These are phyloP conservation scores for Daphoenositta chrysoptera DNA, from an alignment of 2,113 vertebrate genomes.

Conservation along the genomic window DNA sequence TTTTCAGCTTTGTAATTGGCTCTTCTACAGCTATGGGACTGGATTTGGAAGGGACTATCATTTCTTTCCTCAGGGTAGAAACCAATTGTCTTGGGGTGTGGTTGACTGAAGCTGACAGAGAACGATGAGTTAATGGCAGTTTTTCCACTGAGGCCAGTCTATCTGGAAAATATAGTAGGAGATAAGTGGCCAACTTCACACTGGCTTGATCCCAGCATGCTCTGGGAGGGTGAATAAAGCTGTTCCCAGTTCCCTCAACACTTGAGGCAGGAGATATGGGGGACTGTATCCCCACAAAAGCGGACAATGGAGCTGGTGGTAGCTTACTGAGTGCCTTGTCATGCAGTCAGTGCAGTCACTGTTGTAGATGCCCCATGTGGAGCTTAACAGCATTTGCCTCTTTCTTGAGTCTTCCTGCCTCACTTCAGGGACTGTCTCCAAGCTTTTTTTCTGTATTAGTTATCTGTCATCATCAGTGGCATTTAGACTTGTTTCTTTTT, in stretches of 20 bases:
- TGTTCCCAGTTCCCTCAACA: neutral
- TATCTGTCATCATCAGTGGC: neutral
- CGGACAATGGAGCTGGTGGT: rapidly evolving
- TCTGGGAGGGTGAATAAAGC: neutral
- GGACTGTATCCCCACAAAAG: neutral
- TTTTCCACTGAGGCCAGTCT: neutral
- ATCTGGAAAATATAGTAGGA: neutral
- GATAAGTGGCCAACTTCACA: neutral
- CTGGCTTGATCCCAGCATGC: neutral
- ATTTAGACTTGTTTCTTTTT: neutral
- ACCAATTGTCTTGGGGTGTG: neutral
- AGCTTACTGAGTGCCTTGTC: neutral
- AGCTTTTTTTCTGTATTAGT: neutral
- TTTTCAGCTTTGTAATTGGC: neutral
- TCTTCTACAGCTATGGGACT: neutral
- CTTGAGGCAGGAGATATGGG: neutral
- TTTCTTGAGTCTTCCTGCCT: neutral
- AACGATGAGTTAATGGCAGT: neutral
- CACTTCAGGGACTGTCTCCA: neutral
- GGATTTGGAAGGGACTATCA: neutral
- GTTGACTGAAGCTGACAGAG: neutral
- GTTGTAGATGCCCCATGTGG: neutral
- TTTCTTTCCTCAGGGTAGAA: neutral
- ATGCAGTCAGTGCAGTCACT: neutral
- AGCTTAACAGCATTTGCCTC: neutral